A percentile compares a stretch with the other conserved stretches of the same genome.
Conservation (phyloP, 2,888 invertebrate species). For the Mimas tiliae region DNA sequence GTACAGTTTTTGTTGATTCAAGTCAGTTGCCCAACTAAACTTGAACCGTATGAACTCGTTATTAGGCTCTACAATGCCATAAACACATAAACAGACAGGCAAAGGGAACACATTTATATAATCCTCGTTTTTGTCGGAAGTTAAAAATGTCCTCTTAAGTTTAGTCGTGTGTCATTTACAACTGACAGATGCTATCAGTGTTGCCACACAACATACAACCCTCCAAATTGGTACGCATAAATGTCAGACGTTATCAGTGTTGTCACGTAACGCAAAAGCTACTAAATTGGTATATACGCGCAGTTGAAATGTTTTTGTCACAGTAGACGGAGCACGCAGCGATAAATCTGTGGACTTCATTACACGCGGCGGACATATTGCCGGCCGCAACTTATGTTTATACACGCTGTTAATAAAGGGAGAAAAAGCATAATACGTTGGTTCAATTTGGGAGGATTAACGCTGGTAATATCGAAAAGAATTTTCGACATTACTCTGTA, state of each 20-base stretch:
- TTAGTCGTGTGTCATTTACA: background rate
- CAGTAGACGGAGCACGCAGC: background rate
- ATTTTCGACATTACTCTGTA: background rate
- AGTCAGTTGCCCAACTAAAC: too few species aligned
- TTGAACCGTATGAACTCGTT: too few species aligned
- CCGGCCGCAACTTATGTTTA: slow-evolving; percentile 4
- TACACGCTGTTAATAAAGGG: slow-evolving; percentile 13
- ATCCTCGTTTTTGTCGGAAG: background rate
- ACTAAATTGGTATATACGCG: slow-evolving; percentile 16
- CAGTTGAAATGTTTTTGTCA: slow-evolving; percentile 9
- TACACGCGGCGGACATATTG: slow-evolving; percentile 15
- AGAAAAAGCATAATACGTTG: background rate
- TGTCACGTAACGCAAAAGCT: slow-evolving; percentile 8
- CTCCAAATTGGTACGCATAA: slow-evolving; percentile 11
- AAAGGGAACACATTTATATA: too few species aligned
- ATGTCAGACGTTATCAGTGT: slow-evolving; percentile 15
- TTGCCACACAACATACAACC: background rate
- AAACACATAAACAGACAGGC: too few species aligned
- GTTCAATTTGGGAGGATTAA: background rate
- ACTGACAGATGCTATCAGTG: slow-evolving; percentile 10
- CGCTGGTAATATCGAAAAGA: background rate
- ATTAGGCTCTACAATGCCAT: too few species aligned
- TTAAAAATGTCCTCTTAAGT: background rate
- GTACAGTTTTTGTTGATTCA: too few species aligned
- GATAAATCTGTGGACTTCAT: slow-evolving; percentile 22